A percentile compares a stretch with the other conserved stretches of the same genome.
These are phyloP conservation scores for Crocuta crocuta DNA, from an alignment of 2,113 vertebrate genomes.

Conservation along the genomic window DNA sequence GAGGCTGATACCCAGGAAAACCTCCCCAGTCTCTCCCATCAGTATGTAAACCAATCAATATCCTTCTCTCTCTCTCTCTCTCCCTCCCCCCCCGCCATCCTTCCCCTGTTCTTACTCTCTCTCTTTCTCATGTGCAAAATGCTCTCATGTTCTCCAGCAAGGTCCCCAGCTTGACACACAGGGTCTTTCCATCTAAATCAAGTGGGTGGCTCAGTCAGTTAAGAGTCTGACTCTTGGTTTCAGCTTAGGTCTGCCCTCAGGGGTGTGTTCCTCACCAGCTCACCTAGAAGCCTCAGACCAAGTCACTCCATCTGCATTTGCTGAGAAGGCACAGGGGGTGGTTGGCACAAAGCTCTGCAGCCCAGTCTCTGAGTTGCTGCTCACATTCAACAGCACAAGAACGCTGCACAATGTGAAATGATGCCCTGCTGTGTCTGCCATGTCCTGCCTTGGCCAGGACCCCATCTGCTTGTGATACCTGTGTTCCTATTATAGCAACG, in stretches of 20 bases:
- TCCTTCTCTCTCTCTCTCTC: background rate
- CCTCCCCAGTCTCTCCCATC: background rate
- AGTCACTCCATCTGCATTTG: background rate
- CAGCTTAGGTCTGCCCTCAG: background rate
- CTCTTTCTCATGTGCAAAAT: background rate
- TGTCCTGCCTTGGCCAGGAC: background rate
- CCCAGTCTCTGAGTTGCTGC: background rate
- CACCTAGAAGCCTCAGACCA: background rate
- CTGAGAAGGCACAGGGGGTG: rapidly evolving
- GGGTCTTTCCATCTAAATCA: background rate
- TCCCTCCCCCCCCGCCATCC: background rate
- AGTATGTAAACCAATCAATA: background rate
- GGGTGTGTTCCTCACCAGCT: background rate
- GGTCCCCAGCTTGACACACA: background rate
- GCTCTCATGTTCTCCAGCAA: background rate
- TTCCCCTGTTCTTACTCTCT: background rate
- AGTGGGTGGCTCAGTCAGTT: no score
- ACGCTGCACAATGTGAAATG: background rate
- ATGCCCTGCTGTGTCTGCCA: background rate
- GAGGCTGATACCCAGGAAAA: background rate
- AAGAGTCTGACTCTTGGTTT: no score
- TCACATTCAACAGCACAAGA: background rate
- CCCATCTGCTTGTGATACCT: background rate
- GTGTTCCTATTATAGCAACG: rapidly evolving
- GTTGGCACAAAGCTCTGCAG: background rate